Base-by-base conservation (phyloP, 2,888 invertebrate genomes). In the Stenotaenia linearis region DNA sequence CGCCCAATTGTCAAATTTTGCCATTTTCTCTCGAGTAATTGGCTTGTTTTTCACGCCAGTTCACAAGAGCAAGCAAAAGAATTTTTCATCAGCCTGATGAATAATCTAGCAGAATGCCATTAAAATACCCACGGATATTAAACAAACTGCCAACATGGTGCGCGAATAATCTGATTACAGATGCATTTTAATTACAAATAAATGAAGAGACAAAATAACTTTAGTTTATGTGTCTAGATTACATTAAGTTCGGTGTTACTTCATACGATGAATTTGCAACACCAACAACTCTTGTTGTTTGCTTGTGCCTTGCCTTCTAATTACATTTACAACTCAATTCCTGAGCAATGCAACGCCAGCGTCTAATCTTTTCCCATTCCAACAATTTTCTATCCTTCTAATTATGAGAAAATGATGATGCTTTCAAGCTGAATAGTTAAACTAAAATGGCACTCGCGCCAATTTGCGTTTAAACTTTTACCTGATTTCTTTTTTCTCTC, bases 131-230 rank as follows among this genome's bases (percentile, higher is more conserved):
- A 69, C 35, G 78, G 78, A 78, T 78, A 78, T 78, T 78, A 78
- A 78, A 78, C 78, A 78, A 78, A 69, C 69, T 40, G 45, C 69
- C 35, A 78, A 78, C 32, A 78, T 37, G 35, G 78, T 10, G 69
- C 69, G 18, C 78, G 69, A 37, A 28, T 78, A 78, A 78, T 78
- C 78, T 69, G 78, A 78, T 78, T 78, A 78, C 32, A 69, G 69
- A 25, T 78, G 78, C 78, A 78, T 78, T 78, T 78, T 78, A 78
- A 78, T 78, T 78, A 78, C 78, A 78, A 78, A 78, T 69, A 78
- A 78, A 78, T 78, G 78, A 78, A 78, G 69, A 78, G 45, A 78
- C 78, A 78, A 40, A 78, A 40, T 50, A 78, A 23, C 78, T 28
- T 78, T 78, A 45, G 50, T 50, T 78, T 78, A 78, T 50, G 78